Evolutionary conservation across 2,113 vertebrate genomes (phyloP), one percentile per base, ranked within the genome.

Genomic region (Eupsittula cactorum): DNA sequence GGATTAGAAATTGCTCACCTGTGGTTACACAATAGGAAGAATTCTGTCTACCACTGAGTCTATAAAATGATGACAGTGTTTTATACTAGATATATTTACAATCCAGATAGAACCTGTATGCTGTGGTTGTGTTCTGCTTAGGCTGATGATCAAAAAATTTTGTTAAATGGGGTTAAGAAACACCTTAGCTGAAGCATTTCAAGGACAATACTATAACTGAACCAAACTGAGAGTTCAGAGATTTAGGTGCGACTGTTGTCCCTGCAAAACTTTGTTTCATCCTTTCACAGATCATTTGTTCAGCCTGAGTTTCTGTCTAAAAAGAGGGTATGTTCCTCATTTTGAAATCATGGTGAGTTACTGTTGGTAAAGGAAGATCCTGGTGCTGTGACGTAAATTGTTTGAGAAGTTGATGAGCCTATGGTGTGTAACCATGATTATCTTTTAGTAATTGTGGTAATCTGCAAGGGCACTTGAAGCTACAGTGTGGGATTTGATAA

Each of bases 391-490:
- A 93, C 49, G 31, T 86, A 57, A 78, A 86, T 75, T 71, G 33
- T 27, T 93, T n/a, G 55, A 81, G 41, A 94, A 86, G 29, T 16
- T 77, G 46, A 64, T 94, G 73, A 93, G 80, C 39, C 68, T 76
- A 1, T 50, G 21, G 69, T 71, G 64, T 94, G 79, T 90, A 94
- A 81, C 80, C 76, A 79, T 64, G 88, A 84, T 96, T 80, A 88
- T 95, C 89, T 93, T 93, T 87, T 74, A 79, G 77, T 89, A 52
- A 53, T 78, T 81, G 76, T 94, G 92, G 55, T 96, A 91, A 95
- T 94, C 93, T 95, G 77, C 62, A 84, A 93, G 88, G 86, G 44
- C 27, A 4, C 52, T 42, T 65, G 82, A 78, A 93, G 86, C 69
- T 90, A 60, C 76, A 49, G 19, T 62, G 65, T 79, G 62, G 82